Percentiles rank a stretch among this genome's conserved stretches.
These are phyloP conservation scores for Cydia strobilella DNA, from an alignment of 1,140 invertebrate genomes.

Conservation along the genomic window DNA sequence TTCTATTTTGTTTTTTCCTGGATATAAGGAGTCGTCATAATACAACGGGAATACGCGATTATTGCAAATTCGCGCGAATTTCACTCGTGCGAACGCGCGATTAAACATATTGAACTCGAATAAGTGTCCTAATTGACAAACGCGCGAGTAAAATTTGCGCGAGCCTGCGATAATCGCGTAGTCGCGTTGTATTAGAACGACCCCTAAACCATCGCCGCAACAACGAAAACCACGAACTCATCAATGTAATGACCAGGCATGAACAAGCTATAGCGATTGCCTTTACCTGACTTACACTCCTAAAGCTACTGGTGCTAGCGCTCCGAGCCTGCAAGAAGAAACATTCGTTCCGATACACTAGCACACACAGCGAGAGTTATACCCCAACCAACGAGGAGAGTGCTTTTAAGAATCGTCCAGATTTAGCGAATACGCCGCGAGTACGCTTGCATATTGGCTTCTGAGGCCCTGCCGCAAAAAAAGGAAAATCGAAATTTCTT, in stretches of 20 bases:
- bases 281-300: constrained; percentile 91
- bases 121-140: no score
- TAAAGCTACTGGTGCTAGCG: constrained; percentile 92
- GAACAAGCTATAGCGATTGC: constrained; percentile 66
- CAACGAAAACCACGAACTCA: constrained; percentile 53
- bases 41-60: no score
- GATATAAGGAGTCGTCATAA: no score
- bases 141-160: no score
- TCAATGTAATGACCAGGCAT: constrained; percentile 68
- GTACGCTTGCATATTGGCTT: not conserved
- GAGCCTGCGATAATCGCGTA: no score
- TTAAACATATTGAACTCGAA: no score
- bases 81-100: no score
- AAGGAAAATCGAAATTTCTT: no score
- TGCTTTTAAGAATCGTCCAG: not conserved
- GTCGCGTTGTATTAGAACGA: no score
- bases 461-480: no score
- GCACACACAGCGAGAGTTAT: constrained; percentile 67
- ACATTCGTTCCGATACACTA: constrained; percentile 79
- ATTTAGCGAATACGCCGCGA: not conserved
- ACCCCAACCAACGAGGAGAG: not conserved
- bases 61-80: no score
- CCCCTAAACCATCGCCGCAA: constrained; percentile 50
- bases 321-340: constrained; percentile 88
- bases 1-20: no score